phyloP scores from a whole-genome alignment of 53 echinoderm and acorn worm species.

The Glandiceps talaboti region DNA sequence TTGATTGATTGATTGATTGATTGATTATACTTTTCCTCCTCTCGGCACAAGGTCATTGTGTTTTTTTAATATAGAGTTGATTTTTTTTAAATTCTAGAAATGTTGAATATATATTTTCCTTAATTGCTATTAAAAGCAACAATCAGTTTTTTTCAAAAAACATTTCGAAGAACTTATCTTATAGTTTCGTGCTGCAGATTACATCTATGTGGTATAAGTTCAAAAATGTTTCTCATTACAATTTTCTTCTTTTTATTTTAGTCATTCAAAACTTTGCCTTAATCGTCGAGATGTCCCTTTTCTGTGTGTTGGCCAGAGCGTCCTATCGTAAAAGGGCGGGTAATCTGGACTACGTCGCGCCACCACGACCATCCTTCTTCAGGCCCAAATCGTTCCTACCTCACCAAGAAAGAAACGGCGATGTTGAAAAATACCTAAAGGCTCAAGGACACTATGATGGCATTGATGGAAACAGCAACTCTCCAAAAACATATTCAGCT shows the following conservation, averaged over 20 bases:
- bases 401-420: background rate
- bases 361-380: background rate
- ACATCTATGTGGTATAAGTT: too few relatives aligned
- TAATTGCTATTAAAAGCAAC: too few relatives aligned
- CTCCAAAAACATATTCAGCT: too few relatives aligned
- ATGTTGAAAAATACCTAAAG: background rate
- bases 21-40: too few relatives aligned
- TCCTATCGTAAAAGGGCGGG: slow-evolving; percentile 73
- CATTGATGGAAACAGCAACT: background rate
- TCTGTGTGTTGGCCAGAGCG: slow-evolving; percentile 64
- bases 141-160: too few relatives aligned
- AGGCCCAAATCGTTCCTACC: background rate
- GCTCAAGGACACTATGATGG: background rate
- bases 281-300: slow-evolving; percentile 89
- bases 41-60: too few relatives aligned
- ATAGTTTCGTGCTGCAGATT: too few relatives aligned
- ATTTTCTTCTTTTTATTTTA: slow-evolving; percentile 13
- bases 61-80: too few relatives aligned
- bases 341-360: slow-evolving; percentile 39
- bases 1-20: too few relatives aligned
- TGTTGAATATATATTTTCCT: too few relatives aligned
- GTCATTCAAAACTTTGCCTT: slow-evolving; percentile 54
- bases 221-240: background rate
- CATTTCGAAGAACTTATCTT: too few relatives aligned
- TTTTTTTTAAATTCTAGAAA: too few relatives aligned